Evolutionary conservation across 1,140 invertebrate genomes (phyloP).

Genomic region (Euwallacea similis): DNA sequence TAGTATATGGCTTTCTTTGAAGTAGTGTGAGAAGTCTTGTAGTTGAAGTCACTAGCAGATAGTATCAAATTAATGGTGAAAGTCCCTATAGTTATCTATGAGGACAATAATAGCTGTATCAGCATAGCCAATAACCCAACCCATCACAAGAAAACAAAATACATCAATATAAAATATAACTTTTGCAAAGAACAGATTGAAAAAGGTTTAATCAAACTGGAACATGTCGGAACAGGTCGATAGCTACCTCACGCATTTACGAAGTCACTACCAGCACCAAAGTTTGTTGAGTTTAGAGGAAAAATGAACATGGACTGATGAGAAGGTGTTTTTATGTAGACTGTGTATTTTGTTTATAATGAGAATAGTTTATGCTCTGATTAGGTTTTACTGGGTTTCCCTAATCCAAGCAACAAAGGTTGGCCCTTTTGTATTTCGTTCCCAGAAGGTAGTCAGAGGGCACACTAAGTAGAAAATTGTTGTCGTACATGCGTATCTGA

Average conservation of each 20-base stretch:
- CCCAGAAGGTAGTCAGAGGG: too few species aligned
- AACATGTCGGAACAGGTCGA: background rate
- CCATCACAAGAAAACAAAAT: background rate
- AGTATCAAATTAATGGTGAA: background rate
- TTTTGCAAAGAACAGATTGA: background rate
- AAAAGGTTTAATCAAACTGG: background rate
- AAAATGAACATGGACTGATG: too few species aligned
- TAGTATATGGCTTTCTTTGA: background rate
- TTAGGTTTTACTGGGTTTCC: too few species aligned
- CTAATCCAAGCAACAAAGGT: too few species aligned
- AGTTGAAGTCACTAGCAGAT: background rate
- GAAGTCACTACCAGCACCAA: background rate
- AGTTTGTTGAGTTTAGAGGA: too few species aligned
- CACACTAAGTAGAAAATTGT: too few species aligned
- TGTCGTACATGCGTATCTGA: too few species aligned
- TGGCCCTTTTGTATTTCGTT: too few species aligned
- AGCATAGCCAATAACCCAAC: background rate
- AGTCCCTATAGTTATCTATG: background rate
- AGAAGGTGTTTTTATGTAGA: too few species aligned
- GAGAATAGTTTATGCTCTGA: too few species aligned
- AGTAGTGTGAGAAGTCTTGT: background rate
- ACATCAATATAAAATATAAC: background rate
- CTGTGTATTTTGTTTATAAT: too few species aligned
- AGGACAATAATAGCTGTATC: background rate
- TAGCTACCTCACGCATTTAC: background rate